Base-by-base conservation (phyloP, 2,888 invertebrate species). In the Netelia melanura region DNA sequence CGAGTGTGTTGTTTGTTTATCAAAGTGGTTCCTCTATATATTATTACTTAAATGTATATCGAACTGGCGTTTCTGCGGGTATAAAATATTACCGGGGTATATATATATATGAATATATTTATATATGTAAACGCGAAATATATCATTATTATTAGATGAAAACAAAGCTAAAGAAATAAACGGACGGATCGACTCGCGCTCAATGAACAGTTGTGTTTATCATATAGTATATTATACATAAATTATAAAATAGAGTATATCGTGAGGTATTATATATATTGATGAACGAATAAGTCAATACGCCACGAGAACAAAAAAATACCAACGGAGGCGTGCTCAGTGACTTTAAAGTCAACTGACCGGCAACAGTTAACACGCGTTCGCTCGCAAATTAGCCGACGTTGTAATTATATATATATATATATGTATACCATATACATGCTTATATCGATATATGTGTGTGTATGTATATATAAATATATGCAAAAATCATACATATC, bases 191-290 rank as follows among this genome's bases (percentile, higher is more conserved):
- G 90, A 89, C 87, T 86, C 86, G 87, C 85, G 79, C 82, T 85
- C 84, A 86, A 87, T 85, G 87, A 87, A 89, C 86, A 90, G 92
- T 93, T 93, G 91, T 92, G 92, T 93, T 93, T 93, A 92, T 91
- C 88, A 92, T 92, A 92, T 92, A 92, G 92, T 92, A 92, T 92
- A 92, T 93, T 90, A 90, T 89, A 89, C 86, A 85, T 83, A 77
- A 86, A 85, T 90, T 88, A 88, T 88, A 84, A 84, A 87, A 83
- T 84, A 83, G 82, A 83, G 84, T 87, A 70, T 70, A 87, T 65
- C 68, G 65, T 68, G 71, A 81, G 75, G 21, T 68, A 82, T 67
- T 87, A 86, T 79, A 83, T 81, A 85, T 75, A 87, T 38, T 75
- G 65, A 81, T 81, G 71, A 64, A 72, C 44, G 54, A 72, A 70